Base-by-base conservation (phyloP, 1,140 invertebrate genomes). In the Drosophila pruinosa region DNA sequence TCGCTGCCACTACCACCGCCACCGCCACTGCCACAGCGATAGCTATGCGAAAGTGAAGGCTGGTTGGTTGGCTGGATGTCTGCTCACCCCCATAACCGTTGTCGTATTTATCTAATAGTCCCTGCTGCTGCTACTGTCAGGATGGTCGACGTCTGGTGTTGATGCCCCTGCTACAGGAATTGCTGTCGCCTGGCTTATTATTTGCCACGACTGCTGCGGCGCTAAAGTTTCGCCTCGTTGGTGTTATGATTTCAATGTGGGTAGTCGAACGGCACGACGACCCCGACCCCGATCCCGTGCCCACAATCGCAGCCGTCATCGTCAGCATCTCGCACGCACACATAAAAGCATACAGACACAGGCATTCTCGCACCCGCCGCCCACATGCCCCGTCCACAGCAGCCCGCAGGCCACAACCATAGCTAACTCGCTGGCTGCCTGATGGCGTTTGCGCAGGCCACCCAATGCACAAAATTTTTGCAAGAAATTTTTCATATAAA, bases 221-320 rank as follows among this genome's bases (percentile, higher is more conserved):
- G 77, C 77, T 86, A 64, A 85, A 88, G 82, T 86, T 86, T 86
- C 78, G 81, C 82, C 78, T 86, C 81, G 81, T 86, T 86, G 82
- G 81, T 86, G 81, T 86, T 86, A 86, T 86, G 81, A 86, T 86
- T 86, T 86, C 81, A 72, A 86, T 86, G 82, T 83, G 81, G 81
- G 82, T 79, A 86, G 77, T 69, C 81, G 77, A 81, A 88, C 80
- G 82, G 82, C 81, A 86, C 71, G 62, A 72, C 81, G 73, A 85
- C 77, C 63, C 64, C 80, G 71, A 72, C 64, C 65, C 62, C 56
- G n/a, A 43, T 31, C 43, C 5, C 47, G 36, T 36, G 34, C 48
- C 38, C 58, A 61, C 70, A 71, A 71, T 58, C 52, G 68, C 61
- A 65, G 63, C 68, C 68, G 68, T 71, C 68, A 71, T 65, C 68